Percentiles rank a stretch among this genome's conserved stretches.
phyloP scores from a whole-genome alignment of 2,113 vertebrate genomes.

The Corythaeola cristata region DNA sequence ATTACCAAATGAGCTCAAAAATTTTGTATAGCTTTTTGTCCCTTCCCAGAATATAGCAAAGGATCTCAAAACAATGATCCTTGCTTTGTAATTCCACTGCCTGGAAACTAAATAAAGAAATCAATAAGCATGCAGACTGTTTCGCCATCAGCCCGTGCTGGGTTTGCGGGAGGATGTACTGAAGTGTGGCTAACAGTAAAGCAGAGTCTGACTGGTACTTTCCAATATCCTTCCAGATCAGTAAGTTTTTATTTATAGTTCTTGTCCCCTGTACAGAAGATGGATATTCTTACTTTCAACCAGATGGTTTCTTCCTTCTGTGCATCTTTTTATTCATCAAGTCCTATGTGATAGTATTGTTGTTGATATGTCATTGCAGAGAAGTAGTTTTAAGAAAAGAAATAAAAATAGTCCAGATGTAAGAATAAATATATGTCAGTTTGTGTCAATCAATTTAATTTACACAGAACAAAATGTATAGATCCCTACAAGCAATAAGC shows the following conservation, averaged over 20 bases:
- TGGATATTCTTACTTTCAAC: background rate
- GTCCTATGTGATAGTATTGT: background rate
- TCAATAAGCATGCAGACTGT: conserved; percentile 5
- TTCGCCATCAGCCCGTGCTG: background rate
- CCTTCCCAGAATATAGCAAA: background rate
- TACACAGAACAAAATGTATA: background rate
- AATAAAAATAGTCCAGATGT: background rate
- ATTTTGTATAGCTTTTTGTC: background rate
- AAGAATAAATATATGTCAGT: background rate
- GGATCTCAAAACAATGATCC: background rate
- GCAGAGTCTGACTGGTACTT: background rate
- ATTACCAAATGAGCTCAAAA: background rate
- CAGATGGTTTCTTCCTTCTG: conserved; percentile 11
- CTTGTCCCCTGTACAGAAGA: background rate
- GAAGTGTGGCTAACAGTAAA: conserved; percentile 34
- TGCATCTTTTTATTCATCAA: background rate
- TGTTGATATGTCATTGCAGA: background rate
- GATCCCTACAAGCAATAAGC: background rate
- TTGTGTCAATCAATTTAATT: background rate
- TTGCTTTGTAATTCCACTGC: background rate
- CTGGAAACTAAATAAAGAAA: conserved; percentile 42
- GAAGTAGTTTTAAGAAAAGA: background rate
- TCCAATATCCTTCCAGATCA: conserved; percentile 40
- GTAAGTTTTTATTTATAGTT: conserved; percentile 53
- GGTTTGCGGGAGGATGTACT: background rate